Percentiles rank a stretch among this genome's conserved stretches.
phyloP scores from a whole-genome alignment of 2,888 invertebrate species.

The Pemphredon lugubris region DNA sequence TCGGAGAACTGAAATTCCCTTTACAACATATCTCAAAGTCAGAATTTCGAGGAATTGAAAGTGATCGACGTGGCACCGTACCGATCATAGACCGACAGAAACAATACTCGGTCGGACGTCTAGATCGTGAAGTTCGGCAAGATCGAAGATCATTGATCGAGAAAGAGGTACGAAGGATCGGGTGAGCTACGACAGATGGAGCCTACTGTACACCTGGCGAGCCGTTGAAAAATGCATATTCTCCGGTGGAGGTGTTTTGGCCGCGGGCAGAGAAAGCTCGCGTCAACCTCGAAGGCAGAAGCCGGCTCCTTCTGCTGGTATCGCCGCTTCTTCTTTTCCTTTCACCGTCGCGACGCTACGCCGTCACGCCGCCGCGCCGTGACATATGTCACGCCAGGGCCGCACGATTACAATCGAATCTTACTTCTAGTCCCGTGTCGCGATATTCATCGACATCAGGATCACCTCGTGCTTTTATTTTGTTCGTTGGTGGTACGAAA shows the following conservation, averaged over 20 bases:
- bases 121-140: no score
- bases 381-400: slow-evolving; percentile 68
- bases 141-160: no score
- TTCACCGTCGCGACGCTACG: slow-evolving; percentile 63
- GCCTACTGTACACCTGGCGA: slow-evolving; percentile 20
- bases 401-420: slow-evolving; percentile 47
- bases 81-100: no score
- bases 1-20: no score
- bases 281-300: slow-evolving; percentile 55
- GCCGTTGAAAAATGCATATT: not conserved
- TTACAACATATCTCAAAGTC: no score
- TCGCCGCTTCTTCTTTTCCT: slow-evolving; percentile 66
- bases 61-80: no score
- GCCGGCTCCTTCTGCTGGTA: slow-evolving; percentile 42
- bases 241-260: slow-evolving; percentile 38
- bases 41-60: no score
- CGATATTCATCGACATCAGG: slow-evolving; percentile 40
- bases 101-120: no score
- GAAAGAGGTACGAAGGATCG: no score
- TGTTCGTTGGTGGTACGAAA: no score
- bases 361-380: slow-evolving; percentile 69
- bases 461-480: slow-evolving; percentile 5
- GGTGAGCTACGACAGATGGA: slow-evolving; percentile 47
- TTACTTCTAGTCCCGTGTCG: slow-evolving; percentile 19
- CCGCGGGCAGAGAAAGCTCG: slow-evolving; percentile 76